These are phyloP conservation scores for Acanthosepion pharaonis DNA, from an alignment of 2,888 invertebrate genomes.

Conservation along the genomic window DNA sequence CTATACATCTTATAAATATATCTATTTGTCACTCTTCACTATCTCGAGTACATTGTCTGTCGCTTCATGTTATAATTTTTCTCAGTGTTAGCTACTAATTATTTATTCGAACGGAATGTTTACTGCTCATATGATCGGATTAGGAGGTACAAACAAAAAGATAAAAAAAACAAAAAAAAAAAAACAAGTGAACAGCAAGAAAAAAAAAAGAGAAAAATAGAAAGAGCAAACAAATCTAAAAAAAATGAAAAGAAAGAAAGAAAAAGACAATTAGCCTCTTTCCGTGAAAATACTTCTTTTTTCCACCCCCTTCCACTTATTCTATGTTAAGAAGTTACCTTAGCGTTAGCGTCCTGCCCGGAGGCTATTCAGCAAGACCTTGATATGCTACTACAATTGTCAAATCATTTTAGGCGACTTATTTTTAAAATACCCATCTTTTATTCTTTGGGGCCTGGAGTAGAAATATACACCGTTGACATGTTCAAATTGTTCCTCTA, in stretches of 20 bases:
- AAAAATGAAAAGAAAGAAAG: background rate
- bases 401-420: no score
- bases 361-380: no score
- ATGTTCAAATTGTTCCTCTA: no score
- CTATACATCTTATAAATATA: background rate
- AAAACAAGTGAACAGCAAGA: background rate
- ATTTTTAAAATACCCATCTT: no score
- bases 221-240: background rate
- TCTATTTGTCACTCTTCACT: background rate
- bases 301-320: background rate
- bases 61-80: no score
- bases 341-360: no score
- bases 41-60: no score
- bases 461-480: no score
- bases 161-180: background rate
- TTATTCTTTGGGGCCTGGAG: no score
- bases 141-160: background rate
- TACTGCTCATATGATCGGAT: background rate
- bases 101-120: background rate
- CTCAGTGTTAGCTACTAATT: background rate
- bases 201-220: background rate
- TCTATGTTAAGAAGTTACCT: no score
- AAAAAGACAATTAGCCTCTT: background rate
- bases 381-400: no score
- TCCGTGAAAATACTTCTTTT: background rate